Percentiles rank a stretch among this genome's conserved stretches.
Conservation (phyloP, 1,140 invertebrate genomes). For the Eulimnadia texana region DNA sequence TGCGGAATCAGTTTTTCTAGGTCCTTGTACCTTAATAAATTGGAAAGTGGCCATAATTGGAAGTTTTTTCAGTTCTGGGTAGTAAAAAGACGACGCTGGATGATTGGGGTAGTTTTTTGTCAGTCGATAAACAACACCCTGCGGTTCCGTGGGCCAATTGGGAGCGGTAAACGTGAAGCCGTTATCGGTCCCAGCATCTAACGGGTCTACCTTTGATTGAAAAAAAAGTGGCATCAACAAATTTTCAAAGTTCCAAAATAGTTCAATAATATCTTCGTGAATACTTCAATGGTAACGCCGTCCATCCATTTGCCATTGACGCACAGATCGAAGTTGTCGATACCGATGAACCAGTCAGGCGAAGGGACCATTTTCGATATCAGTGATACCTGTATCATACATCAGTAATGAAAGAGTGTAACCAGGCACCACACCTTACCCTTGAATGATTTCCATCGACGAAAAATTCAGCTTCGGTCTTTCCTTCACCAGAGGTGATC, state of each 20-base stretch:
- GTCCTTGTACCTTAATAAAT: conserved; percentile 58
- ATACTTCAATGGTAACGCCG: conserved; percentile 77
- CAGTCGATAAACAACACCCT: conserved; percentile 75
- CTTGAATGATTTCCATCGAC: conserved; percentile 78
- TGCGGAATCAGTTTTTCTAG: background rate
- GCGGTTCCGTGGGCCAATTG: conserved; percentile 80
- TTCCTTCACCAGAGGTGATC: conserved; percentile 55
- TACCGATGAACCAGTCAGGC: conserved; percentile 95
- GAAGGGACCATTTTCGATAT: conserved; percentile 75
- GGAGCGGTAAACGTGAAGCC: conserved; percentile 92
- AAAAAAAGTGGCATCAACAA: conserved; percentile 1
- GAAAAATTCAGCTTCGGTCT: conserved; percentile 65
- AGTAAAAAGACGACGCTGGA: conserved; percentile 87
- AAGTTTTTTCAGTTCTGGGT: conserved; percentile 66
- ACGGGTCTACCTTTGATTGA: conserved; percentile 58
- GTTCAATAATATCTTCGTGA: too few species aligned
- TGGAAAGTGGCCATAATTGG: conserved; percentile 81
- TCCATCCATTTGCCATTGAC: conserved; percentile 89
- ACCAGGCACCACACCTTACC: too few species aligned
- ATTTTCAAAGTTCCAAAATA: background rate
- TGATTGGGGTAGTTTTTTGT: conserved; percentile 81
- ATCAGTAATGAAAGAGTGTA: too few species aligned
- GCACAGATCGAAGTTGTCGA: conserved; percentile 85
- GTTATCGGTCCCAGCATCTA: conserved; percentile 93
- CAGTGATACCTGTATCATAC: conserved; percentile 53